phyloP scores from a whole-genome alignment of 2,113 vertebrate species.

The Phylloscopus trochiloides region DNA sequence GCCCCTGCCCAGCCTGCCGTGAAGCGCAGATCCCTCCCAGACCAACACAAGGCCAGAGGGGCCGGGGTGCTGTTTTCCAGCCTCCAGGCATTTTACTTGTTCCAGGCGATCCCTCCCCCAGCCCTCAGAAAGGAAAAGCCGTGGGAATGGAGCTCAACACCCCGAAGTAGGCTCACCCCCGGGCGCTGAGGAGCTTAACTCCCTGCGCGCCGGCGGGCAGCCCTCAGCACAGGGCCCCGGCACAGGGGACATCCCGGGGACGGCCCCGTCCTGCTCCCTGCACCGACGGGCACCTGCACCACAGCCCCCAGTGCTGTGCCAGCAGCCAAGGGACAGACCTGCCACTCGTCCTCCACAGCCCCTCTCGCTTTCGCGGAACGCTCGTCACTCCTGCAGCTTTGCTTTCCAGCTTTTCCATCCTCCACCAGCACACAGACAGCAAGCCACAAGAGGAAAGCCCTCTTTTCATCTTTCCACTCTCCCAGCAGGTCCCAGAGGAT shows the following conservation, averaged over 20 bases:
- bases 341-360: neutral
- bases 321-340: neutral
- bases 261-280: neutral
- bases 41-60: neutral
- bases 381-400: neutral
- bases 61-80: neutral
- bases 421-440: neutral
- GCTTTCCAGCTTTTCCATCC: neutral
- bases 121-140: constrained; percentile 51
- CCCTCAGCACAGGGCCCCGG: accelerated
- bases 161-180: constrained; percentile 18
- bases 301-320: neutral
- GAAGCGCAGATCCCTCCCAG: neutral
- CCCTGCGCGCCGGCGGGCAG: neutral
- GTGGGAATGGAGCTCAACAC: constrained; percentile 56
- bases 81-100: constrained; percentile 17
- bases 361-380: neutral
- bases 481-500: neutral
- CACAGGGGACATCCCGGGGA: neutral
- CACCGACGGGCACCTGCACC: neutral
- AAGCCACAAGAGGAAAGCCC: neutral
- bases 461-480: neutral
- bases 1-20: neutral
- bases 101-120: constrained; percentile 34
- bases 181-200: constrained; percentile 9